These are phyloP conservation scores for Typhlomys cinereus DNA, from an alignment of 2,113 vertebrate species.

Conservation along the genomic window DNA sequence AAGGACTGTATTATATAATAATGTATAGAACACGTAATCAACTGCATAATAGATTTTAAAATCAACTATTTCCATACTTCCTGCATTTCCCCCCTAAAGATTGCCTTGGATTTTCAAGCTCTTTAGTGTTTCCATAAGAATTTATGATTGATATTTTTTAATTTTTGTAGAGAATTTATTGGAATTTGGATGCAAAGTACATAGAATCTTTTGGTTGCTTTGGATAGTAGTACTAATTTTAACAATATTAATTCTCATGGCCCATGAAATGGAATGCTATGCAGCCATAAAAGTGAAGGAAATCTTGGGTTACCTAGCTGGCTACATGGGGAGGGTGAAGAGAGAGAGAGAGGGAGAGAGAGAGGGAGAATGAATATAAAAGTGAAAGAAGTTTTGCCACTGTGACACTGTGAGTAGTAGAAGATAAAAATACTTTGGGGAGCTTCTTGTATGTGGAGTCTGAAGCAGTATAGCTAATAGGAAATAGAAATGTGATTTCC, in stretches of 20 bases:
- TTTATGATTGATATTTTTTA: background rate
- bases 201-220: background rate
- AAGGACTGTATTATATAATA: background rate
- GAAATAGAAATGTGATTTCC: background rate
- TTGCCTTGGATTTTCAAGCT: background rate
- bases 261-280: background rate
- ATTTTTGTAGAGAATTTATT: background rate
- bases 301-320: too few relatives aligned
- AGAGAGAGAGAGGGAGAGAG: background rate
- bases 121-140: background rate
- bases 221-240: background rate
- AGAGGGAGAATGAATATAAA: too few relatives aligned
- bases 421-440: background rate
- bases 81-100: background rate
- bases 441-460: background rate
- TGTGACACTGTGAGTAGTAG: background rate
- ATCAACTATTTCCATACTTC: background rate
- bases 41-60: background rate
- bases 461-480: background rate
- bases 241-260: background rate
- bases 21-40: too few relatives aligned
- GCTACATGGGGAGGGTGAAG: too few relatives aligned
- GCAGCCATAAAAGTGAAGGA: background rate
- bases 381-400: too few relatives aligned
- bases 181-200: background rate